Conservation (phyloP, 2,113 vertebrate species). For the Grammomys surdaster region DNA sequence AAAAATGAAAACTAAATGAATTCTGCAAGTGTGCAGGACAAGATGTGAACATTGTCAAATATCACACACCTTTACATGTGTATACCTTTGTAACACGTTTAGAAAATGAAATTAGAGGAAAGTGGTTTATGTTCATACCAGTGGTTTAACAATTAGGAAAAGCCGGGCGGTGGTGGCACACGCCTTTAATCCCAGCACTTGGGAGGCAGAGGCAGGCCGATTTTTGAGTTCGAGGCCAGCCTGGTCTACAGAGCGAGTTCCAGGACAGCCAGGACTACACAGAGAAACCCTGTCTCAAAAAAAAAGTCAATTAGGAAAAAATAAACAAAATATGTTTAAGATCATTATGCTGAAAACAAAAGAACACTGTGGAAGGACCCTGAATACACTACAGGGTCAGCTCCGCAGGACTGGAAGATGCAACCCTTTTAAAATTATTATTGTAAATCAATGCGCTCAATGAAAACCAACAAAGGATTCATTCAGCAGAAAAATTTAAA, state of each 20-base stretch:
- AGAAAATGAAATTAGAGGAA: slow-evolving; percentile 24
- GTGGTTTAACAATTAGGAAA: neutral
- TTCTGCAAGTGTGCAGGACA: neutral
- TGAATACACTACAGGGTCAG: neutral
- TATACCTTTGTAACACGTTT: neutral
- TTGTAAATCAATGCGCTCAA: slow-evolving; percentile 21
- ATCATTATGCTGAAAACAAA: neutral
- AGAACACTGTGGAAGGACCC: neutral
- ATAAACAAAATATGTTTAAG: neutral
- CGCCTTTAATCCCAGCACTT: too few relatives aligned
- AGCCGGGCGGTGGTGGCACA: too few relatives aligned
- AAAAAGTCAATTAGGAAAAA: neutral
- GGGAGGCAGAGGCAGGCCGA: too few relatives aligned
- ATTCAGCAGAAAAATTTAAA: neutral
- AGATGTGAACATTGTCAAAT: neutral
- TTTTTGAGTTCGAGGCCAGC: too few relatives aligned
- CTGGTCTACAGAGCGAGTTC: too few relatives aligned
- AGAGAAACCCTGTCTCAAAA: too few relatives aligned
- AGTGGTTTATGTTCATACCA: neutral
- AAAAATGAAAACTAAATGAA: neutral
- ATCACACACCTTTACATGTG: neutral
- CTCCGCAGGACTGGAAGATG: neutral
- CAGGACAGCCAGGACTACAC: too few relatives aligned
- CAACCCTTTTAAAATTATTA: neutral
- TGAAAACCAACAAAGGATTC: neutral